Conservation (phyloP, 2,888 invertebrate species). For the Pristionchus mayeri region DNA sequence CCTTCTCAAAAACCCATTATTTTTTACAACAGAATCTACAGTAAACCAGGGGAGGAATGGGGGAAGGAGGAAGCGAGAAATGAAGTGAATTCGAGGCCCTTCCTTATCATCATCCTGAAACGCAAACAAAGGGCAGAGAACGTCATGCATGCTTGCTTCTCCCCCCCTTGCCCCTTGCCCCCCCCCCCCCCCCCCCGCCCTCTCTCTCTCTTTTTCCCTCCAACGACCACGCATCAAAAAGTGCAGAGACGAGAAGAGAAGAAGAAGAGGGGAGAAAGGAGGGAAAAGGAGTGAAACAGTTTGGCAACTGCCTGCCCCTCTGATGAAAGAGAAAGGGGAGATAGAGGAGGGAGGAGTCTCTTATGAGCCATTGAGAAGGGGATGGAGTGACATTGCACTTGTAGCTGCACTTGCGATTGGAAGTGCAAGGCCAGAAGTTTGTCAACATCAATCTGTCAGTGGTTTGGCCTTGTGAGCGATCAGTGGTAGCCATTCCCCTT, state of each 20-base stretch:
- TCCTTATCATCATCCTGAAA: conserved; percentile 21
- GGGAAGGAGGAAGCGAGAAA: background rate
- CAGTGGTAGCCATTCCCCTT: no score
- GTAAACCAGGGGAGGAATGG: background rate
- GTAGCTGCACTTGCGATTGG: background rate
- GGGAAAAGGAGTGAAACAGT: background rate
- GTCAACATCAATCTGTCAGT: conserved; percentile 9
- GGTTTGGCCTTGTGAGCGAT: no score
- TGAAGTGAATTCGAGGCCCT: background rate
- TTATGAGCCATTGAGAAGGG: background rate
- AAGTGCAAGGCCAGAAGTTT: background rate
- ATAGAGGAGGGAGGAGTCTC: background rate
- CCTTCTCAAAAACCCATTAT: no score
- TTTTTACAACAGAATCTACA: no score
- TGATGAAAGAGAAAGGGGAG: background rate
- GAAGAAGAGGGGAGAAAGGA: background rate
- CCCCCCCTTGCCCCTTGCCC: no score
- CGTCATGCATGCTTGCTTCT: conserved; percentile 30
- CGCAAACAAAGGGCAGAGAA: conserved; percentile 18
- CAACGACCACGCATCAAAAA: conserved; percentile 17
- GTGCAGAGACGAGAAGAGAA: conserved; percentile 16
- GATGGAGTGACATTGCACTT: background rate
- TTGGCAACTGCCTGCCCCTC: background rate
- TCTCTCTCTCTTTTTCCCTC: conserved; percentile 6
- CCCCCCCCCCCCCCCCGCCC: no score